phyloP scores from a whole-genome alignment of 2,797 vertebrate species.

The Acanthopagrus latus region DNA sequence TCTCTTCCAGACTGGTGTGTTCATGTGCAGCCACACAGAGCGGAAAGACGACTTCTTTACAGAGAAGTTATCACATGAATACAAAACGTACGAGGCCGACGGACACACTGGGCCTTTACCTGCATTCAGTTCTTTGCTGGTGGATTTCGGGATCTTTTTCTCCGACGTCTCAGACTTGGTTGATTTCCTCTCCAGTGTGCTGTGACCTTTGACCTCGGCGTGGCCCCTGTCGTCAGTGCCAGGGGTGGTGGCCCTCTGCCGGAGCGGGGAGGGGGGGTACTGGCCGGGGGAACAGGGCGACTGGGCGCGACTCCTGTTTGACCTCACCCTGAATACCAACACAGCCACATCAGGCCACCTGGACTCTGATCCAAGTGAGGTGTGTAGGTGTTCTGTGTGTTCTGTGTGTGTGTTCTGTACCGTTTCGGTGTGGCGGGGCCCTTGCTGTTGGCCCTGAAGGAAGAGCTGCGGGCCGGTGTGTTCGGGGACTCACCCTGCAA shows the following conservation, averaged over 20 bases:
- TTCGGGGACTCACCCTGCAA: conserved; percentile 86
- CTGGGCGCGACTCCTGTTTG: conserved; percentile 89
- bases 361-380: neutral
- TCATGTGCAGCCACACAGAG: too few relatives aligned
- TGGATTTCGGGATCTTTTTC: conserved; percentile 84
- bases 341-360: neutral
- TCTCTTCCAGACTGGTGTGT: too few relatives aligned
- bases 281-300: conserved; percentile 92
- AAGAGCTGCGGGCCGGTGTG: conserved; percentile 86
- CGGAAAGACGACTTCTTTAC: neutral
- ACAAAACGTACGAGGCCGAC: neutral
- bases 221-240: conserved; percentile 84
- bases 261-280: conserved; percentile 89
- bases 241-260: conserved; percentile 84
- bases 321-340: conserved; percentile 79
- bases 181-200: conserved; percentile 83
- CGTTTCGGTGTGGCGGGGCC: conserved; percentile 89
- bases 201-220: conserved; percentile 74
- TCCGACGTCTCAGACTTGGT: conserved; percentile 78
- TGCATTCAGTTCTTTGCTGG: conserved; percentile 84
- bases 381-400: conserved; percentile 30
- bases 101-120: conserved; percentile 46
- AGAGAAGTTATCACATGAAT: neutral
- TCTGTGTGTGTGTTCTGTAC: conserved; percentile 49
- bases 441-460: conserved; percentile 84